Percentiles rank a stretch among this genome's conserved stretches.
phyloP scores from a whole-genome alignment of 1,140 invertebrate species.

The Reticulitermes speratus region DNA sequence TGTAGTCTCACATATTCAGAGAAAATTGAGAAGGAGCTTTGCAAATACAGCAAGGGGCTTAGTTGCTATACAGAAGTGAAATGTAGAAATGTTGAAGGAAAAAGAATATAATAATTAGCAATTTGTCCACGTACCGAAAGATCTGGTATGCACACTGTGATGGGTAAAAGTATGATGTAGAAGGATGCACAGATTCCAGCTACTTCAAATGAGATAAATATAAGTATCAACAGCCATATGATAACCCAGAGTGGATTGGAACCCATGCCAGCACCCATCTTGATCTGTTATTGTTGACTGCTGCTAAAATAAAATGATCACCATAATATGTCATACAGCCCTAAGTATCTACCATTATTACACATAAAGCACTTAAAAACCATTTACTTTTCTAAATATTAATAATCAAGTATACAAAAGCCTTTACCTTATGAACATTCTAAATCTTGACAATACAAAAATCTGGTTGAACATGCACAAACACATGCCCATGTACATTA shows the following conservation, averaged over 20 bases:
- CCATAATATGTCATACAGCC: not conserved
- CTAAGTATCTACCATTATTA: not conserved
- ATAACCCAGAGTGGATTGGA: conserved; percentile 63
- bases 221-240: conserved; percentile 75
- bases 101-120: too few species aligned
- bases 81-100: too few species aligned
- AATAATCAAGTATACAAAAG: not conserved
- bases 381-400: not conserved
- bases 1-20: too few species aligned
- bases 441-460: too few species aligned
- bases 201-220: conserved; percentile 70
- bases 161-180: conserved; percentile 70
- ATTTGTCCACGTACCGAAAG: conserved; percentile 50
- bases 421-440: not conserved
- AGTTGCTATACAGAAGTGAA: too few species aligned
- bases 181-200: conserved; percentile 69
- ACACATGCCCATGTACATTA: too few species aligned
- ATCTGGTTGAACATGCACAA: too few species aligned
- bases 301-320: not conserved
- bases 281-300: not conserved
- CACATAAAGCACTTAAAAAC: not conserved
- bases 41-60: too few species aligned
- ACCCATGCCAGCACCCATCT: conserved; percentile 30
- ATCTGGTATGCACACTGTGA: conserved; percentile 67
- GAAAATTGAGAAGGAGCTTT: too few species aligned